Base-by-base conservation (phyloP, 2,797 vertebrate genomes). In the Poeciliopsis presidionis region DNA sequence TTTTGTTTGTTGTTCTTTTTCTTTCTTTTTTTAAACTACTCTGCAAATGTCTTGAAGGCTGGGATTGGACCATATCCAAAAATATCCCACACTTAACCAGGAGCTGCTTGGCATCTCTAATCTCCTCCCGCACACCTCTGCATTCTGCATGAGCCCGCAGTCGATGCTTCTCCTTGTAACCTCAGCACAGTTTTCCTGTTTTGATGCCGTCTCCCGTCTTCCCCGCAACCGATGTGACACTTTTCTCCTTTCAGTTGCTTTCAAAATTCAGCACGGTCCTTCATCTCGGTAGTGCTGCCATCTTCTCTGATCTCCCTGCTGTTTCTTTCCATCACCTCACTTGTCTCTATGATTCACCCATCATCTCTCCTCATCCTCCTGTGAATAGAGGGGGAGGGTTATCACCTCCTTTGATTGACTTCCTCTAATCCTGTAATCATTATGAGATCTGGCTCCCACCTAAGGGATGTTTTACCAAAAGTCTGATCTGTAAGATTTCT, bases 61-160 rank as follows among this genome's bases (percentile, higher is more conserved):
- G 73, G 36, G 30, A 84, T 76, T 80, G 90, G 87, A 88, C 69
- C 59, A 70, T 74, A 70, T 78, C 88, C 78, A 83, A 86, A 92
- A 90, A 93, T 91, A 91, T 86, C 85, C 53, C 81, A 81, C 51
- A 30, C 74, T 84, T 84, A 84, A 89, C 87, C 87, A 39, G 85
- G 47, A 85, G 89, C 81, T 74, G 80, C 77, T n/a, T 75, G 25
- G 74, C 86, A 69, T 85, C 82, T 91, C 88, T 87, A 91, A 88
- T 88, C 90, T 82, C 57, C 49, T 72, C 36, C 67, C 72, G 79
- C 77, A 20, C 87, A 82, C 84, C 88, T 76, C 76, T 79, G 84
- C 79, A 63, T 47, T 73, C 75, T 77, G 77, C 16, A 4, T 47
- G 30, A 28, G 1, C 65, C 33, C 14, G 41, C 63, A 72, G 7